Base-by-base conservation (phyloP, 2,113 vertebrate species). In the Microtus montanus region DNA sequence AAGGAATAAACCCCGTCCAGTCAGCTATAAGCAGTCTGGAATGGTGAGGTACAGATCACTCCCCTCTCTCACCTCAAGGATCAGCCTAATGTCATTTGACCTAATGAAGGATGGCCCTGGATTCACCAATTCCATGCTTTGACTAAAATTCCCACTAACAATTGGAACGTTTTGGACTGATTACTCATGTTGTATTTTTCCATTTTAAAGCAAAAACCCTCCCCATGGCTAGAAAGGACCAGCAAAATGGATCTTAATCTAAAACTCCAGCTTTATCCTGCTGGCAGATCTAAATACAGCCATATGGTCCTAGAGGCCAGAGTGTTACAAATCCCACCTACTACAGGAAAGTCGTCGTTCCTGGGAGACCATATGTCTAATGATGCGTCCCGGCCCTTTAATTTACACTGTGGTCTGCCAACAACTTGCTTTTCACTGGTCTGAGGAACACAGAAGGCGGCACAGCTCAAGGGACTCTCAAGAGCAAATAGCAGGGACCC, bases 221-320 rank as follows among this genome's bases (percentile, higher is more conserved):
- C 63, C 91, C 38, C 64, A 49, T 61, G 84, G 28, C 74, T 92
- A 33, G 63, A 30, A 68, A 88, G 28, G 90, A 66, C 58, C 13
- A 95, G 44, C 24, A 49, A 68, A 74, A 35, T 38, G 33, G 95
- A 88, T 89, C 41, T 85, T 91, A 17, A 24, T 85, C 61, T 73
- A 91, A 82, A 96, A 90, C 68, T 92, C 92, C 97, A 82, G 85
- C 77, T 96, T 95, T 86, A 93, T 96, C 94, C 96, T 93, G 35
- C 74, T 96, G 95, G 96, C 96, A 97, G 61, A 78, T 94, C 88
- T 93, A 93, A 97, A 95, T 90, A 92, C 77, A 95, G 89, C 93
- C 96, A 97, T 96, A 95, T 96, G 95, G 93, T 97, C 70, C 71
- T 86, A 93, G 94, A 94, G 96, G 94, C 96, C 96, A 97, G 90